A percentile compares a stretch with the other conserved stretches of the same genome.
Evolutionary conservation across 2,113 vertebrate species (phyloP).

Genomic region (Edolisoma coerulescens): DNA sequence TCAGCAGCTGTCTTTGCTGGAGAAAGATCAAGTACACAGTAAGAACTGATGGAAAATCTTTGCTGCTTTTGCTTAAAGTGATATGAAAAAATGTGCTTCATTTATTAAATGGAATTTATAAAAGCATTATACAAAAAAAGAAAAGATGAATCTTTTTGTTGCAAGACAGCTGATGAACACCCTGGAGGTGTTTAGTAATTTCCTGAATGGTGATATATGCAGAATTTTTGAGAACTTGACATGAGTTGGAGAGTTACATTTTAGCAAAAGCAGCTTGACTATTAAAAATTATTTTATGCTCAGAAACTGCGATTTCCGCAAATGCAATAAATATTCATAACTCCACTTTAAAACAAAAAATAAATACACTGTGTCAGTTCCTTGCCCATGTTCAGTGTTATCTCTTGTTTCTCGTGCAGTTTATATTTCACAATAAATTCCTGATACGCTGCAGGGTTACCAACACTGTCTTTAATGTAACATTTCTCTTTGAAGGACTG

Average conservation of each 20-base stretch:
- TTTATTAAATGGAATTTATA: conserved; percentile 38
- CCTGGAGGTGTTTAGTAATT: conserved; percentile 20
- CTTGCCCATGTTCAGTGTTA: conserved; percentile 25
- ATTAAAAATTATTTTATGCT: background rate
- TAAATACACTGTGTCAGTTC: conserved; percentile 26
- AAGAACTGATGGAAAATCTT: background rate
- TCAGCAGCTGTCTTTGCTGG: background rate
- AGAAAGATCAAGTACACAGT: background rate
- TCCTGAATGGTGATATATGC: background rate
- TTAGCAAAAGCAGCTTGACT: background rate
- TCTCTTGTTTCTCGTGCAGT: conserved; percentile 38
- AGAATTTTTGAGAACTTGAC: background rate
- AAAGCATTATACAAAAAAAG: background rate
- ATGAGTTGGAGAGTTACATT: background rate
- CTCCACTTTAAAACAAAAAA: conserved; percentile 23
- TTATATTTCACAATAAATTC: conserved; percentile 70
- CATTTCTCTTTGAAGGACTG: conserved; percentile 71
- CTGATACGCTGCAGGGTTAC: conserved; percentile 58
- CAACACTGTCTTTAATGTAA: conserved; percentile 60
- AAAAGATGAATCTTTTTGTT: background rate
- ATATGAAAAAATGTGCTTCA: background rate
- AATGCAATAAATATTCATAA: conserved; percentile 63
- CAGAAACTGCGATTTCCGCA: conserved; percentile 17
- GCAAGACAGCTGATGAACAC: conserved; percentile 29
- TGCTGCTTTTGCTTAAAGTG: conserved; percentile 14